A percentile compares a stretch with the other conserved stretches of the same genome.
phyloP scores from a whole-genome alignment of 2,797 vertebrate genomes.

The Lindbergichthys nudifrons region DNA sequence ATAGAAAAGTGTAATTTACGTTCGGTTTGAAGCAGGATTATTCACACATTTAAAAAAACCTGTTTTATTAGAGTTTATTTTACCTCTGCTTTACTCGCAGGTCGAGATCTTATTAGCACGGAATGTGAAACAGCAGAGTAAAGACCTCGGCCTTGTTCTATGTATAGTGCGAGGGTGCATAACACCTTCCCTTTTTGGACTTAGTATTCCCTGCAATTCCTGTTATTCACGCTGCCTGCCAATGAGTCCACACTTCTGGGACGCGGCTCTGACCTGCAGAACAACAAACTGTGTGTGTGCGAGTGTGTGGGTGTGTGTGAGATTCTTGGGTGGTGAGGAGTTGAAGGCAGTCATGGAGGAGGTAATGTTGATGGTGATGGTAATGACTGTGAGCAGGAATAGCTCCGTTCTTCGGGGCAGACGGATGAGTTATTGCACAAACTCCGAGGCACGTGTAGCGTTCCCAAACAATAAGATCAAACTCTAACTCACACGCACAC shows the following conservation, averaged over 20 bases:
- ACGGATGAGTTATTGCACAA: slow-evolving; percentile 48
- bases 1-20: slow-evolving; percentile 8
- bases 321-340: slow-evolving; percentile 37
- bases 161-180: slow-evolving; percentile 51
- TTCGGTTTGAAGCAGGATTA: slow-evolving; percentile 24
- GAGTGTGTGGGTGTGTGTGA: slow-evolving; percentile 13
- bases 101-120: slow-evolving; percentile 6
- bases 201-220: slow-evolving; percentile 60
- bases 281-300: slow-evolving; percentile 42
- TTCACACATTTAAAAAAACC: slow-evolving; percentile 17
- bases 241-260: slow-evolving; percentile 40
- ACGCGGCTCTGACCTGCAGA: slow-evolving; percentile 41
- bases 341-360: slow-evolving; percentile 21
- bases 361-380: slow-evolving; percentile 45
- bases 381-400: slow-evolving; percentile 63
- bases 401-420: slow-evolving; percentile 27
- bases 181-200: slow-evolving; percentile 41
- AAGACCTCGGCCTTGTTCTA: slow-evolving; percentile 45
- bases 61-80: slow-evolving; percentile 1
- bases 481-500: slow-evolving; percentile 13
- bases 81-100: background rate
- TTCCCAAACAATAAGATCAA: slow-evolving; percentile 32
- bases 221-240: slow-evolving; percentile 58
- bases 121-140: slow-evolving; percentile 22
- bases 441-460: slow-evolving; percentile 2